Base-by-base conservation (phyloP, 2,113 vertebrate species). In the Oryzias javanicus region DNA sequence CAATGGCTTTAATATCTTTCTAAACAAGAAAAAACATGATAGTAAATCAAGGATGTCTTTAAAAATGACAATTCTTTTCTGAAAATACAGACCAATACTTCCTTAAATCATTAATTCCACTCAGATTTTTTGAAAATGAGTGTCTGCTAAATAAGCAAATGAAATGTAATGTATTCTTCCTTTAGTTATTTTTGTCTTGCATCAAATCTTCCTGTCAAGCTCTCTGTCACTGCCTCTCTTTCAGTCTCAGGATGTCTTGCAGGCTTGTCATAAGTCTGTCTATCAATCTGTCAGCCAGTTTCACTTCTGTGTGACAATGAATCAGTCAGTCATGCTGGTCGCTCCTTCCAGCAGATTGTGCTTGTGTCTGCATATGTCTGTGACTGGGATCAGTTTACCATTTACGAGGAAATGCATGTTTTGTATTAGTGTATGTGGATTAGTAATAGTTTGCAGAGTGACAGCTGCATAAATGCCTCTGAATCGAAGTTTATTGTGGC, bases 261-360 rank as follows among this genome's bases (percentile, higher is more conserved):
- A 56, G 64, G 54, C 60, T 69, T 54, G 69, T 75, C 58, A 64
- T 27, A 27, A 76, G 44, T 67, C 72, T 64, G 72, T 76, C 62
- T 52, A 70, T 76, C 55, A 12, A 82, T 74, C 67, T 65, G 70
- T 77, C 73, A 74, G 15, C 42, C 49, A 56, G 47, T 57, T 56
- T 47, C 45, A 64, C 35, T 55, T 67, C 27, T 42, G 25, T 62
- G 42, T 60, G 66, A 62, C 76, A 49, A 22, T 67, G 62, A 67
- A 69, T 58, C 63, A 49, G 20, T 22, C 17, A 12, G 20, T 72
- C 66, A 74, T 64, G 72, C 35, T 35, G 35, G 35, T 35, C 35
- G 8, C 3, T 35, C 35, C 35, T 35, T 35, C 35, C 8, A 45
- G 49, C 58, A 71, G 55, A 63, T 45, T 29, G n/a, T 63, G 14